Evolutionary conservation across 1,140 invertebrate genomes (phyloP), one percentile per base, ranked within the genome.

Genomic region (Geopemphigus sp.): DNA sequence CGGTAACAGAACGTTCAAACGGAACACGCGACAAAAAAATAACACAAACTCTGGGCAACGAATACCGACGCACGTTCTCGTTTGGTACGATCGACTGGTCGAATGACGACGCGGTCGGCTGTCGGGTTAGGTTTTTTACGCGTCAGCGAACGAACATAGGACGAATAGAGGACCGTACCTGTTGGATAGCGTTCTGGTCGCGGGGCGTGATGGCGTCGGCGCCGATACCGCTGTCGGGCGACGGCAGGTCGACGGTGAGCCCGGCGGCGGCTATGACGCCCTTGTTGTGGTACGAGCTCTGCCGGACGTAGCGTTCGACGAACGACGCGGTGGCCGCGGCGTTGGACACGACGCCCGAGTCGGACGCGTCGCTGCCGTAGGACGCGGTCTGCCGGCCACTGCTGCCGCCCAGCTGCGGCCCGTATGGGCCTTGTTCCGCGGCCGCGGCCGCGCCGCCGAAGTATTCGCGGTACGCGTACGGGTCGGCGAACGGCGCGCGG

Each of bases 221-320:
- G 39, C 94, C 95, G 83, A 96, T 96, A 24, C 94, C 95, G 83
- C 92, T 94, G 86, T 96, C 94, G 2, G 95, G 94, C 81, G 94
- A 95, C 1, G 94, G 94, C 82, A 97, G 88, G 87, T 97, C 95
- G 82, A 96, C 94, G 8, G 93, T 95, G 57, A 95, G 89, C 6
- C 92, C 93, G 53, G 90, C 90, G 45, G 87, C 87, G 32, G 86
- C 85, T 76, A 87, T 87, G 39, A 87, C 86, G 76, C 85, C 87
- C 81, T 87, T 87, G 83, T 85, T 88, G 81, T 85, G 85, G 83
- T 88, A 87, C 74, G 84, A 84, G 26, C 84, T 84, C 82, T 88
- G 88, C 8, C 88, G 84, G 12, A 89, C 87, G 83, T 90, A 90
- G 12, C 89, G 85, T 84, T 91, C 88, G 81, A 87, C 85, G 80